A percentile compares a stretch with the other conserved stretches of the same genome.
These are phyloP conservation scores for Spongia lamella DNA, from an alignment of 37 sponge, comb jelly and placozoan genomes.

Conservation along the genomic window DNA sequence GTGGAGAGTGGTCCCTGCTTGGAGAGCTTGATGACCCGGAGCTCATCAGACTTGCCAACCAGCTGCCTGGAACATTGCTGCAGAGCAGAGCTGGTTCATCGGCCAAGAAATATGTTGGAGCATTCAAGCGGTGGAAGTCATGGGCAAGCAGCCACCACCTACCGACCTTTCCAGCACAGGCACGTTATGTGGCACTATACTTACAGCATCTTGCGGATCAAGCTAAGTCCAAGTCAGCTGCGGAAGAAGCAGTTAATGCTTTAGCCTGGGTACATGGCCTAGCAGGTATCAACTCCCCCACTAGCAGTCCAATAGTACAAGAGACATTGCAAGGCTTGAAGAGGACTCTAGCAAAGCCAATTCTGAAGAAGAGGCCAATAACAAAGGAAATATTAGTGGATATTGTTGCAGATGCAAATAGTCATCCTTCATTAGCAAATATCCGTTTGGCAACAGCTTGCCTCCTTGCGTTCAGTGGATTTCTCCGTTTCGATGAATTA, in stretches of 20 bases:
- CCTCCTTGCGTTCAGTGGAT: background rate
- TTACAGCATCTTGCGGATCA: conserved; percentile 8
- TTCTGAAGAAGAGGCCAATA: conserved; percentile 3
- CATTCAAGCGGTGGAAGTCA: conserved; percentile 33
- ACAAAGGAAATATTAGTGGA: background rate
- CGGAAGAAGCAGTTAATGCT: conserved; percentile 27
- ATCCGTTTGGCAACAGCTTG: conserved; percentile 3
- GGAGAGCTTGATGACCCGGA: conserved; percentile 28
- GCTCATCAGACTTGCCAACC: conserved; percentile 16
- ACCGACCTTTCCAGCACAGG: background rate
- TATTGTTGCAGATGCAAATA: background rate
- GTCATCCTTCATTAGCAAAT: background rate
- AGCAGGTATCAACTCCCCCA: background rate
- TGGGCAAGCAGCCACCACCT: conserved; percentile 19
- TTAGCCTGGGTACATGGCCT: conserved; percentile 15
- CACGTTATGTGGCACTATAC: conserved; percentile 28
- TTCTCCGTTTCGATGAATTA: conserved; percentile 11
- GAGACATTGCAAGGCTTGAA: background rate
- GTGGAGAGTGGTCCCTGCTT: conserved; percentile 7
- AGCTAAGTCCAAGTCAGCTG: conserved; percentile 14
- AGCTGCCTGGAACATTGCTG: conserved; percentile 23
- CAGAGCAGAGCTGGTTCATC: conserved; percentile 17
- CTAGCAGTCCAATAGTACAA: background rate
- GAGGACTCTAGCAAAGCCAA: conserved; percentile 16
- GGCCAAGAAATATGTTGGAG: conserved; percentile 34